Percentiles rank a stretch among this genome's conserved stretches.
phyloP scores from a whole-genome alignment of 2,113 vertebrate genomes.

The Cottus gobio region DNA sequence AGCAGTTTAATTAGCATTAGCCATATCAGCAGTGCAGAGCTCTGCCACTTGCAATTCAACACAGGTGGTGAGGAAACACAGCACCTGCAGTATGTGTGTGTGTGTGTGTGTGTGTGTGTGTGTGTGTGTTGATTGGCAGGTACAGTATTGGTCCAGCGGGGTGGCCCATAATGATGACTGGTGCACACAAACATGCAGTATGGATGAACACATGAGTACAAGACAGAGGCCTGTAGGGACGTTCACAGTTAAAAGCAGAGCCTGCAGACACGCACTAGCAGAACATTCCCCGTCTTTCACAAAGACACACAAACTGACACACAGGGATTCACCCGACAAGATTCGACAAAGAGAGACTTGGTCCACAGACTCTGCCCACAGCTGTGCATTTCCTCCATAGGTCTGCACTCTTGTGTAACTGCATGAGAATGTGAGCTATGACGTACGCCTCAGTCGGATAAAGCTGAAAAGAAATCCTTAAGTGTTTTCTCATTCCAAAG shows the following conservation, averaged over 20 bases:
- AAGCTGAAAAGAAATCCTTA: conserved; percentile 26
- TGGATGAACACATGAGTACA: conserved; percentile 9
- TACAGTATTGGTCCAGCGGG: conserved; percentile 15
- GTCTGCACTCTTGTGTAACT: conserved; percentile 15
- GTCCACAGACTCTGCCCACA: background rate
- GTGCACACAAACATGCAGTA: conserved; percentile 16
- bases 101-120: background rate
- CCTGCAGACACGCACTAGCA: conserved; percentile 3
- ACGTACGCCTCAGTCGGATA: conserved; percentile 33
- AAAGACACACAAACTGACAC: conserved; percentile 6
- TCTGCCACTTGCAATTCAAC: conserved; percentile 5
- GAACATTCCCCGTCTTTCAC: background rate
- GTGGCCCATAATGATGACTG: conserved; percentile 15
- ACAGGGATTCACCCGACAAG: background rate
- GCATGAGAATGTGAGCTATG: conserved; percentile 28
- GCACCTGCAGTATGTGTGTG: background rate
- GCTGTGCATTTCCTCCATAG: conserved; percentile 2
- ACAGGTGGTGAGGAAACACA: conserved; percentile 8
- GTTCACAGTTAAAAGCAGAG: conserved; percentile 5
- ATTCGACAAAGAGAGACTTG: conserved; percentile 9
- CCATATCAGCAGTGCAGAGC: conserved; percentile 33
- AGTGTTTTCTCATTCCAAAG: conserved; percentile 19
- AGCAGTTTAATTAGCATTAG: conserved; percentile 46
- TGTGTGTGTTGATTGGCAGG: conserved; percentile 38
- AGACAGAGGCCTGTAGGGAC: conserved; percentile 19